Percentiles rank a stretch among this genome's conserved stretches.
phyloP scores from a whole-genome alignment of 2,113 vertebrate genomes.

The Mugil cephalus region DNA sequence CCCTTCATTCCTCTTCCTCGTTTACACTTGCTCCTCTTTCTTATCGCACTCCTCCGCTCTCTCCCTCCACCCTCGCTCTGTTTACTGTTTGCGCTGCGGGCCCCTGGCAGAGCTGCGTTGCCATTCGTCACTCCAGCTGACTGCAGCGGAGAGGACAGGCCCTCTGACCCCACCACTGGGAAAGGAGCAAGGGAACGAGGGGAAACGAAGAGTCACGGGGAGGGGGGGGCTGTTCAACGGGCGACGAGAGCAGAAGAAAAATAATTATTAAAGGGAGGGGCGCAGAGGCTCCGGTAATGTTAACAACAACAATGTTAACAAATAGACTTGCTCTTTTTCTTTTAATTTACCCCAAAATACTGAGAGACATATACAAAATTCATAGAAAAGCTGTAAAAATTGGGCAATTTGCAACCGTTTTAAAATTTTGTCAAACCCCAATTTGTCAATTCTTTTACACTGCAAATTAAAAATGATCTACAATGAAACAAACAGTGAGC shows the following conservation, averaged over 20 bases:
- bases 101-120: slow-evolving; percentile 57
- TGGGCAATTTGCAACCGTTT: too few species aligned
- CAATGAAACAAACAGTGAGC: too few species aligned
- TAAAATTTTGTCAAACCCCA: too few species aligned
- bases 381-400: too few species aligned
- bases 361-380: too few species aligned
- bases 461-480: too few species aligned
- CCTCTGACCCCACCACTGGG: slow-evolving; percentile 66
- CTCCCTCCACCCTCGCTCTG: slow-evolving; percentile 51
- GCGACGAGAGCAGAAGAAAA: background rate
- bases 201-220: slow-evolving; percentile 15
- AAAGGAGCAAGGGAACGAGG: slow-evolving; percentile 42
- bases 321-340: background rate
- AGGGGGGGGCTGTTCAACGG: slow-evolving; percentile 1
- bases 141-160: slow-evolving; percentile 70
- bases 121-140: slow-evolving; percentile 70
- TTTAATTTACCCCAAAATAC: background rate
- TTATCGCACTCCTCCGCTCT: slow-evolving; percentile 47
- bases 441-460: too few species aligned
- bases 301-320: background rate
- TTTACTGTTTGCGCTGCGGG: slow-evolving; percentile 66
- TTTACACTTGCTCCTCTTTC: slow-evolving; percentile 53
- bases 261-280: background rate
- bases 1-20: slow-evolving; percentile 18
- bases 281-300: background rate